phyloP scores from a whole-genome alignment of 2,113 vertebrate genomes.

The Pogona vitticeps region DNA sequence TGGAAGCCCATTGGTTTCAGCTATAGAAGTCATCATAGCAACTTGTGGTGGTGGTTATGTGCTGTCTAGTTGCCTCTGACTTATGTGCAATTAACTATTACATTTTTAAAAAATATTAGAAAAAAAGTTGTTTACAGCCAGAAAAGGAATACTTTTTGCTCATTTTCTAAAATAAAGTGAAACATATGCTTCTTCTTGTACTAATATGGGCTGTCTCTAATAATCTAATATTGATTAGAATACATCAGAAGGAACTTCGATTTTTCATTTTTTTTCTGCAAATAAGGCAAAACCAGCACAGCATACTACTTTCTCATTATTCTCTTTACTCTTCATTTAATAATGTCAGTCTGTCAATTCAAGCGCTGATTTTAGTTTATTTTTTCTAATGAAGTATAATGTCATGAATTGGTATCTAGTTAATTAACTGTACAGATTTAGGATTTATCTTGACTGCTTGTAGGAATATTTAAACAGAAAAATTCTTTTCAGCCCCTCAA shows the following conservation, averaged over 20 bases:
- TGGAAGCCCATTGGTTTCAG: too few relatives aligned
- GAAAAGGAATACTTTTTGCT: too few relatives aligned
- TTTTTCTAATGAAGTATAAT: not conserved
- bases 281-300: not conserved
- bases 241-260: not conserved
- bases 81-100: too few relatives aligned
- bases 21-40: too few relatives aligned
- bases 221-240: too few relatives aligned
- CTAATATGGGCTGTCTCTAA: too few relatives aligned
- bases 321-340: not conserved
- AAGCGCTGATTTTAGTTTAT: not conserved
- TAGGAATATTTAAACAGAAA: not conserved
- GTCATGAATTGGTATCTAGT: not conserved
- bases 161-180: too few relatives aligned
- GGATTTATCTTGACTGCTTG: not conserved
- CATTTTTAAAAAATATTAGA: too few relatives aligned
- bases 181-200: too few relatives aligned
- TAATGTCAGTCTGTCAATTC: not conserved
- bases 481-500: not conserved
- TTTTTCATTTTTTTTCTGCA: not conserved
- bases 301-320: not conserved
- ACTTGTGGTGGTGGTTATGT: too few relatives aligned
- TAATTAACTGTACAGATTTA: conserved; percentile 1
- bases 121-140: too few relatives aligned
- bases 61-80: too few relatives aligned